Percentiles rank a stretch among this genome's conserved stretches.
Conservation (phyloP, 1,140 invertebrate genomes). For the Megalopta genalis region DNA sequence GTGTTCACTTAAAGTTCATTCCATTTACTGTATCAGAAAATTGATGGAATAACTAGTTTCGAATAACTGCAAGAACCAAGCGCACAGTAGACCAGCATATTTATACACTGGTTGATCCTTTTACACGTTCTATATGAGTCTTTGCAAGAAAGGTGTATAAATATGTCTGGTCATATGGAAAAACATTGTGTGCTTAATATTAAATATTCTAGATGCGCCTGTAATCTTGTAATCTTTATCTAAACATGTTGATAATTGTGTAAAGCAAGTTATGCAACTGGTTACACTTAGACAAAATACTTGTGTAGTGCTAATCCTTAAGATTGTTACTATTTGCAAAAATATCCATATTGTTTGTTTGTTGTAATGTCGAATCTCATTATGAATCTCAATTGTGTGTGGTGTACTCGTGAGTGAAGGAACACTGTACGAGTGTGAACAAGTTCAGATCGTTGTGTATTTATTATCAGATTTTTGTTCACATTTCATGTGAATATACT, state of each 20-base stretch:
- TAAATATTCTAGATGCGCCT: constrained; percentile 55
- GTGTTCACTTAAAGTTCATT: constrained; percentile 14
- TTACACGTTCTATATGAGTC: constrained; percentile 58
- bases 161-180: constrained; percentile 45
- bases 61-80: constrained; percentile 45
- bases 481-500: constrained; percentile 55
- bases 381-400: constrained; percentile 50
- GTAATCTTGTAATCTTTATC: constrained; percentile 60
- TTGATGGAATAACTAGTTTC: constrained; percentile 47
- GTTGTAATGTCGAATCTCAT: constrained; percentile 61
- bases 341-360: constrained; percentile 61
- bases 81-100: constrained; percentile 58
- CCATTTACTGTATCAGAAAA: constrained; percentile 22
- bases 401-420: constrained; percentile 37
- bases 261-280: constrained; percentile 67
- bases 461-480: constrained; percentile 60
- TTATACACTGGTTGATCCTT: constrained; percentile 58
- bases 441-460: constrained; percentile 50
- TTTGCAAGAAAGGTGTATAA: constrained; percentile 55
- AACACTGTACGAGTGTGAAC: constrained; percentile 65
- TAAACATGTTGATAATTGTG: constrained; percentile 51
- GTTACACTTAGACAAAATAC: constrained; percentile 59
- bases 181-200: constrained; percentile 64
- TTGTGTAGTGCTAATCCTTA: constrained; percentile 56
- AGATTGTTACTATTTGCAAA: constrained; percentile 67